Percentiles rank a stretch among this genome's conserved stretches.
Conservation (phyloP, 2,113 vertebrate species). For the Oostethus manadensis region DNA sequence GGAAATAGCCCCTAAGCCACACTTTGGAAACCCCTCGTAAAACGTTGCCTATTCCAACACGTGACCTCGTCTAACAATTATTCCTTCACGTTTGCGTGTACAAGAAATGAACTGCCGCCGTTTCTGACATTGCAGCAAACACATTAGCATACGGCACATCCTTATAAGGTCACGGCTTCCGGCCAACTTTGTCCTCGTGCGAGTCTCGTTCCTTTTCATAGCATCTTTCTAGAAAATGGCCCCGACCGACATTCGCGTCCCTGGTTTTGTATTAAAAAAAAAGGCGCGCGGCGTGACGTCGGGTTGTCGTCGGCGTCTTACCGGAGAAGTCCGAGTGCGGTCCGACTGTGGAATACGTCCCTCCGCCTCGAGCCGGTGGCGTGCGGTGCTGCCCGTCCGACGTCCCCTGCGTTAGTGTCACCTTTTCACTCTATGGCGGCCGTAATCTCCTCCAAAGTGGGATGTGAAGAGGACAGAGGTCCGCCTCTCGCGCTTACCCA, state of each 20-base stretch:
- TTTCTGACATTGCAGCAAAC: not conserved
- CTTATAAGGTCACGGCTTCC: not conserved
- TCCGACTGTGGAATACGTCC: constrained; percentile 60
- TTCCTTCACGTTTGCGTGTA: too few relatives aligned
- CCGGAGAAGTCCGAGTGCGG: constrained; percentile 45
- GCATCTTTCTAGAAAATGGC: too few relatives aligned
- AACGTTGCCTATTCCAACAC: too few relatives aligned
- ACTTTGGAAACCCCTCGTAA: too few relatives aligned
- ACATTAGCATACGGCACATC: not conserved
- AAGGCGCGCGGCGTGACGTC: too few relatives aligned
- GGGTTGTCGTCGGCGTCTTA: constrained; percentile 33
- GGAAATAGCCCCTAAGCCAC: too few relatives aligned
- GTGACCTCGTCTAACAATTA: too few relatives aligned
- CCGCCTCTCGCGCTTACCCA: constrained; percentile 57
- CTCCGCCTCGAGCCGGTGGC: not conserved
- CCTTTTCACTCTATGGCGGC: constrained; percentile 11
- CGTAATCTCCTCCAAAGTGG: constrained; percentile 57
- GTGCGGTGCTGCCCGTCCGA: constrained; percentile 33
- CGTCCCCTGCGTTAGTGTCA: constrained; percentile 41
- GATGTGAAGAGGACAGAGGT: constrained; percentile 46
- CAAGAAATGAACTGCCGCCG: too few relatives aligned
- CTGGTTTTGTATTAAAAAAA: too few relatives aligned
- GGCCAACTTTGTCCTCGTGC: not conserved
- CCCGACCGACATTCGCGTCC: too few relatives aligned
- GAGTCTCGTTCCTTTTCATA: too few relatives aligned